Percentiles rank a stretch among this genome's conserved stretches.
phyloP scores from a whole-genome alignment of 2,888 invertebrate genomes.

The Trachelus stipa region DNA sequence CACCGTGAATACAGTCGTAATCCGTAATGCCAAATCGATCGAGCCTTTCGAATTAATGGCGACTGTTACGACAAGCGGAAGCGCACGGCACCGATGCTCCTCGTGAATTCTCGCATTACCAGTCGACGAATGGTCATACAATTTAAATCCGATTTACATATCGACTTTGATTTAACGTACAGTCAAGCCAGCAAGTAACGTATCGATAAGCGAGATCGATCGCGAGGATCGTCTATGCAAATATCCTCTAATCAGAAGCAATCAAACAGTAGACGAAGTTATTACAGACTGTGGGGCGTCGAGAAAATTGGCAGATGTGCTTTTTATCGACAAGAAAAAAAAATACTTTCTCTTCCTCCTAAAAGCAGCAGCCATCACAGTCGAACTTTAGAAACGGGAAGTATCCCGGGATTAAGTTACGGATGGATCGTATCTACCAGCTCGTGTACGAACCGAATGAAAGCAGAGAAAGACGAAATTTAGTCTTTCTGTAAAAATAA shows the following conservation, averaged over 20 bases:
- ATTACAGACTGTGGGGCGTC: background rate
- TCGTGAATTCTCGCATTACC: background rate
- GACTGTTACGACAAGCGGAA: background rate
- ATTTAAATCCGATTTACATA: background rate
- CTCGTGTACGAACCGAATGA: too few relatives aligned
- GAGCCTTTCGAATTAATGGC: background rate
- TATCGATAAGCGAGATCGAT: background rate
- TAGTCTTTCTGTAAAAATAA: background rate
- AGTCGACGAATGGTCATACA: background rate
- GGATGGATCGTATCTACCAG: too few relatives aligned
- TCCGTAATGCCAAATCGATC: background rate
- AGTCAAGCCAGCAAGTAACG: background rate
- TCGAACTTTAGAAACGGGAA: background rate
- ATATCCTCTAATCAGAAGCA: background rate
- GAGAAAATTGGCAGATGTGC: background rate
- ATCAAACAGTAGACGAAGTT: background rate
- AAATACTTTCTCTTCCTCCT: background rate
- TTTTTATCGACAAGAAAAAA: background rate
- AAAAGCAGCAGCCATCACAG: background rate
- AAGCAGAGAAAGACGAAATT: background rate
- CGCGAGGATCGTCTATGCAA: background rate
- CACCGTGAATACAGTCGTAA: background rate
- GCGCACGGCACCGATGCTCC: background rate
- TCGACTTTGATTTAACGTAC: background rate
- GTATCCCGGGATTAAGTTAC: background rate